Conservation (phyloP, 2,888 invertebrate species). For the Bellardia bayeri region DNA sequence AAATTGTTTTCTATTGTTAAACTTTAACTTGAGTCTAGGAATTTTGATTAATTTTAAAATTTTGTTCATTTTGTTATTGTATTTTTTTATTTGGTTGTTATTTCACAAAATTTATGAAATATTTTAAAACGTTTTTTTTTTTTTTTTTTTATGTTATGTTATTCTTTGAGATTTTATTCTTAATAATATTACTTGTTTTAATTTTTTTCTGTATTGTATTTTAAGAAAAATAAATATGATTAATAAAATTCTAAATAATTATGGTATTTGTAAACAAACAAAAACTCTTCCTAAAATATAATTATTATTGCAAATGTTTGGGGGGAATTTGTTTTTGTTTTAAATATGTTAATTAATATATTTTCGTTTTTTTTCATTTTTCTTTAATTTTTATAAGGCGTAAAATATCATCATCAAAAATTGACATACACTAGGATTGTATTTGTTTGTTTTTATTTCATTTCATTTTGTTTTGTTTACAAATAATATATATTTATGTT, state of each 20-base stretch:
- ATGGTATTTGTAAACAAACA: slow-evolving; percentile 65
- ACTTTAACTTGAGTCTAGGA: slow-evolving; percentile 67
- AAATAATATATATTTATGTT: slow-evolving; percentile 44
- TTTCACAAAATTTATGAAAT: slow-evolving; percentile 48
- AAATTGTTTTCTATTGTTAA: slow-evolving; percentile 25
- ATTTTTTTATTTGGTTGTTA: slow-evolving; percentile 66
- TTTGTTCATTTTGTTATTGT: slow-evolving; percentile 40
- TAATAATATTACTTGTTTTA: slow-evolving; percentile 22
- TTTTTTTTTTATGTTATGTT: no score
- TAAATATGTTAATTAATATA: slow-evolving; percentile 45
- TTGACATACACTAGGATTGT: slow-evolving; percentile 83
- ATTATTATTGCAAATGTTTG: slow-evolving; percentile 71
- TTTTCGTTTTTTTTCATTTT: slow-evolving; percentile 47
- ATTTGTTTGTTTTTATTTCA: slow-evolving; percentile 75
- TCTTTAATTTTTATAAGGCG: slow-evolving; percentile 79
- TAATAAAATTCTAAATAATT: slow-evolving; percentile 54
- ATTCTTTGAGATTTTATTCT: slow-evolving; percentile 59
- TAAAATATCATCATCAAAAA: slow-evolving; percentile 84
- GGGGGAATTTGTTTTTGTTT: slow-evolving; percentile 71
- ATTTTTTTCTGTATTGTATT: slow-evolving; percentile 45
- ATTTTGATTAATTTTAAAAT: slow-evolving; percentile 69
- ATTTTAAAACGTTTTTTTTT: slow-evolving; percentile 28
- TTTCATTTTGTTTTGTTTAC: slow-evolving; percentile 30
- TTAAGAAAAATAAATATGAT: slow-evolving; percentile 40
- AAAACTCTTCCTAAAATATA: slow-evolving; percentile 63